Conservation (phyloP, 2,888 invertebrate genomes). For the Lithophane leautieri region DNA sequence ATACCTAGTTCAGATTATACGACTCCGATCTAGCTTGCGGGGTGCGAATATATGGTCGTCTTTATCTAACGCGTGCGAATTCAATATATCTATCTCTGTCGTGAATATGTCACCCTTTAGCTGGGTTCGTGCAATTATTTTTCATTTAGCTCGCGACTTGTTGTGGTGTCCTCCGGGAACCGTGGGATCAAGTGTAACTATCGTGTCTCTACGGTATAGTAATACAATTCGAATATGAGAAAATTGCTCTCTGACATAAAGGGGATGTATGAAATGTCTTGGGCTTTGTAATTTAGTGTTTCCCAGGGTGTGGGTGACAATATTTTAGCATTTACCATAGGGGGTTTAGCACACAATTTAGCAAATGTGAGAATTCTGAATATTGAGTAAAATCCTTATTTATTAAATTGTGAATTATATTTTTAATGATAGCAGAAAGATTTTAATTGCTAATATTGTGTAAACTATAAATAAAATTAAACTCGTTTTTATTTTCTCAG, state of each 20-base stretch:
- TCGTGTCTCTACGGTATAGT: slow-evolving; percentile 75
- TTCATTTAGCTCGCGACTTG: slow-evolving; percentile 86
- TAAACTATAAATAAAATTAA: neutral
- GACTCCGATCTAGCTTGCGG: slow-evolving; percentile 27
- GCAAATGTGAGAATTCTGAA: neutral
- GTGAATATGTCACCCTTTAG: slow-evolving; percentile 68
- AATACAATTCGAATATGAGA: slow-evolving; percentile 86
- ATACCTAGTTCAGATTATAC: slow-evolving; percentile 51
- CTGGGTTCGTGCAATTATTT: slow-evolving; percentile 83
- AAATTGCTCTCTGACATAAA: slow-evolving; percentile 76
- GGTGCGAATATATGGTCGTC: slow-evolving; percentile 50
- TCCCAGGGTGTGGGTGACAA: slow-evolving; percentile 68
- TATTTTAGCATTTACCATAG: slow-evolving; percentile 14
- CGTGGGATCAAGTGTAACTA: slow-evolving; percentile 82
- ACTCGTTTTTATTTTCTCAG: neutral
- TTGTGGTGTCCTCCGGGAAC: slow-evolving; percentile 80
- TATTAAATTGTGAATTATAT: neutral
- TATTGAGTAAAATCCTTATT: neutral
- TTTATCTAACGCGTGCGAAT: slow-evolving; percentile 53
- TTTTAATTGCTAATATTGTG: neutral
- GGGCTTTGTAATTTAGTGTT: slow-evolving; percentile 81
- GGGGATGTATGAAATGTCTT: slow-evolving; percentile 71
- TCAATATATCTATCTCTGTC: slow-evolving; percentile 60
- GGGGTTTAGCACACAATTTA: slow-evolving; percentile 22
- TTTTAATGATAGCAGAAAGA: neutral